phyloP scores from a whole-genome alignment of 2,888 invertebrate species.

The Germaria angustata region DNA sequence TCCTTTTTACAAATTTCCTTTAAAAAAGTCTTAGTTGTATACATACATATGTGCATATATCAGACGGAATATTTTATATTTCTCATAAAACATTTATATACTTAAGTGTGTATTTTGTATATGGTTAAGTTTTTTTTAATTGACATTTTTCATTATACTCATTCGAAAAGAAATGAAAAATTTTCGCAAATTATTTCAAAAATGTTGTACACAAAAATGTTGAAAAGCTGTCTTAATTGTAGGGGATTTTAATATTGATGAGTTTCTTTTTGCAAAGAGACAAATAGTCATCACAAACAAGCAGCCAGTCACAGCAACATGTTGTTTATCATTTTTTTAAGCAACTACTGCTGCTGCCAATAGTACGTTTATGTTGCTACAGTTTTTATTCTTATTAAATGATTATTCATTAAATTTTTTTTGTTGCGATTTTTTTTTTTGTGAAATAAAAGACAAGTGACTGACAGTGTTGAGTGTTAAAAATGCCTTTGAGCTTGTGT shows the following conservation, averaged over 20 bases:
- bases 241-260: constrained; percentile 65
- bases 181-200: constrained; percentile 62
- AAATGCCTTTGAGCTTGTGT: constrained; percentile 65
- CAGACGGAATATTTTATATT: constrained; percentile 44
- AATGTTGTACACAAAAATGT: constrained; percentile 68
- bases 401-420: constrained; percentile 9
- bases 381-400: neutral
- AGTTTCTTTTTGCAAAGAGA: constrained; percentile 36
- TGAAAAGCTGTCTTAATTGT: constrained; percentile 67
- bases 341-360: constrained; percentile 5
- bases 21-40: too few species aligned
- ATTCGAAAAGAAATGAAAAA: constrained; percentile 34
- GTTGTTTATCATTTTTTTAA: constrained; percentile 48
- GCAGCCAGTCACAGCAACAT: constrained; percentile 42
- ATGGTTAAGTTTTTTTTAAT: constrained; percentile 16
- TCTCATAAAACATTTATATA: neutral
- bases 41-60: too few species aligned
- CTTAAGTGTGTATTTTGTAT: neutral
- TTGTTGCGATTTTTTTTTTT: neutral
- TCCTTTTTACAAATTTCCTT: too few species aligned
- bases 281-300: constrained; percentile 3
- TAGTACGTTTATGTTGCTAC: constrained; percentile 16
- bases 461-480: constrained; percentile 67
- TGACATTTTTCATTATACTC: constrained; percentile 57
- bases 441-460: constrained; percentile 58